phyloP scores from a whole-genome alignment of 2,888 invertebrate species.

The Chymomyza fuscimana region DNA sequence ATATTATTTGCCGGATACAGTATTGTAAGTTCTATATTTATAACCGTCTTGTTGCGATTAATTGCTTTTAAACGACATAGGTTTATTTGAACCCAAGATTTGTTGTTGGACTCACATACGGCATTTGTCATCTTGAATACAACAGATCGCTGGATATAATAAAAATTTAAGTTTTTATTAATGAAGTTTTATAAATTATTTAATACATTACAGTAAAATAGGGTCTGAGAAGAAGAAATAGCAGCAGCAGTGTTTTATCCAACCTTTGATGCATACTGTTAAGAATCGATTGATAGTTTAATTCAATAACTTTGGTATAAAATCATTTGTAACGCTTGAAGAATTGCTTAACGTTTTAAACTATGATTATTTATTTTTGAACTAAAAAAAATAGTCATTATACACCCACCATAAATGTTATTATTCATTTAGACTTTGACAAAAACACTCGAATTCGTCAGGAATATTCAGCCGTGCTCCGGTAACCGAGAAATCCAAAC shows the following conservation, averaged over 20 bases:
- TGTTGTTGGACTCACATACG: constrained; percentile 34
- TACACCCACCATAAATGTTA: too few species aligned
- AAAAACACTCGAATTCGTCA: too few species aligned
- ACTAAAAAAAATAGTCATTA: too few species aligned
- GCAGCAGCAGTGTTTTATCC: background rate
- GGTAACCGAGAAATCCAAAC: too few species aligned
- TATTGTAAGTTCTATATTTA: constrained; percentile 27
- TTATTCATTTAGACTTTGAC: too few species aligned
- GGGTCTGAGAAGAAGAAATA: background rate
- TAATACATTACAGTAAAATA: background rate
- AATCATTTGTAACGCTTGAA: background rate
- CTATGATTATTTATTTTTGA: too few species aligned
- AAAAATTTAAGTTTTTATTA: background rate
- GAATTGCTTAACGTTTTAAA: background rate
- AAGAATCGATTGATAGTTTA: background rate
- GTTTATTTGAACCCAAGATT: constrained; percentile 33
- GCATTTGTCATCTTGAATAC: constrained; percentile 40
- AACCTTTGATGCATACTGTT: background rate
- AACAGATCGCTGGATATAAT: background rate
- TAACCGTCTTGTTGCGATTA: constrained; percentile 16
- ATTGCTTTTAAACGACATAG: constrained; percentile 37
- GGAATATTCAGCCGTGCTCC: too few species aligned
- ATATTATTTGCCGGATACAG: constrained; percentile 23
- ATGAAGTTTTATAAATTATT: background rate
- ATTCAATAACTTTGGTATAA: too few species aligned